These are phyloP conservation scores for Stomorhina lunata DNA, from an alignment of 2,888 invertebrate genomes.

Conservation along the genomic window DNA sequence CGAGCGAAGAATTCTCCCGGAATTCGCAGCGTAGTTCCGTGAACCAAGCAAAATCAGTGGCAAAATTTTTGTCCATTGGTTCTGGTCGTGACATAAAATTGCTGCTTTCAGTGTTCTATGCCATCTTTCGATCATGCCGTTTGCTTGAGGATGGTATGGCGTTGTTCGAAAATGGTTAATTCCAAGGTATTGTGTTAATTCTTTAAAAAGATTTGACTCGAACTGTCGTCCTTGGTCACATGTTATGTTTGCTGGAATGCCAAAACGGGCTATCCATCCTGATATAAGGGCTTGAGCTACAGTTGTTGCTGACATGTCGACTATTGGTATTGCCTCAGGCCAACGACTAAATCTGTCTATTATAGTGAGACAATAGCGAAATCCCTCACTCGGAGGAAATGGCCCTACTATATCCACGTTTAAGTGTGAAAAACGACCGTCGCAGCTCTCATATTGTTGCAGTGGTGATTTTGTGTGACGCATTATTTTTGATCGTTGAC, in stretches of 20 bases:
- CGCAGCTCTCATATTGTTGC: not conserved
- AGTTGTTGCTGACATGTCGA: conserved; percentile 41
- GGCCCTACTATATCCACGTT: conserved; percentile 41
- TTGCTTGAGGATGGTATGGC: conserved; percentile 24
- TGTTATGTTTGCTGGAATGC: conserved; percentile 35
- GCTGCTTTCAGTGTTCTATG: conserved; percentile 61
- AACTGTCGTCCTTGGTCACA: conserved; percentile 55
- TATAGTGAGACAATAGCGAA: conserved; percentile 35
- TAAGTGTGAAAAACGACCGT: conserved; percentile 33
- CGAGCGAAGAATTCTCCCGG: conserved; percentile 64
- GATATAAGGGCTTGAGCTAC: conserved; percentile 39
- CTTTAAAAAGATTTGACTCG: conserved; percentile 47
- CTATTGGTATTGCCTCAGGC: conserved; percentile 44
- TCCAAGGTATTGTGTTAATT: conserved; percentile 41
- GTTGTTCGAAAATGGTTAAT: conserved; percentile 40
- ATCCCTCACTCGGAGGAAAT: conserved; percentile 23
- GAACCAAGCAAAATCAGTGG: conserved; percentile 45
- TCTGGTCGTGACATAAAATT: conserved; percentile 49
- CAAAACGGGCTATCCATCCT: conserved; percentile 45
- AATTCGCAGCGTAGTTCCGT: conserved; percentile 68
- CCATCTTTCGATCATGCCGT: conserved; percentile 57
- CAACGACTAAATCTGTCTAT: conserved; percentile 52
- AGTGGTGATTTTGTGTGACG: conserved; percentile 14
- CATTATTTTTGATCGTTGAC: conserved; percentile 15
- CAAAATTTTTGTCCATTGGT: conserved; percentile 52